Evolutionary conservation across 2,113 vertebrate genomes (phyloP).

Genomic region (Lethenteron reissneri): DNA sequence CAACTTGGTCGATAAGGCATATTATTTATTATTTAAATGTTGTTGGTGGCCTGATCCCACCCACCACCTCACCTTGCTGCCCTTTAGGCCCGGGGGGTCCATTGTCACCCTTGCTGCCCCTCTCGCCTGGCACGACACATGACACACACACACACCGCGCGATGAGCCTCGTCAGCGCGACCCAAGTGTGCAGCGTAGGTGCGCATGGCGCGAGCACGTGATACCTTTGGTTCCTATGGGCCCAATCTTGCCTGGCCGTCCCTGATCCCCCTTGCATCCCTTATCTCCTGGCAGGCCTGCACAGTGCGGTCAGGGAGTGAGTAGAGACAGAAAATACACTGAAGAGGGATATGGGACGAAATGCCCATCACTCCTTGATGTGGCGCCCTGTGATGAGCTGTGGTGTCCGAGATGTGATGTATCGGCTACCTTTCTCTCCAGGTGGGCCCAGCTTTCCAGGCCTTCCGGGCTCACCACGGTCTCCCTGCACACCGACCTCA

Average conservation of each 20-base stretch:
- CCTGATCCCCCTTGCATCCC: background rate
- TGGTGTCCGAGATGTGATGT: too few species aligned
- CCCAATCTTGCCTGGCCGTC: background rate
- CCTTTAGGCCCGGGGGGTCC: background rate
- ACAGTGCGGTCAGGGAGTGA: too few species aligned
- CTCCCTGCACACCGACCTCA: background rate
- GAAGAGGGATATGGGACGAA: too few species aligned
- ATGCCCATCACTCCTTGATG: too few species aligned
- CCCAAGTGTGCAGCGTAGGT: too few species aligned
- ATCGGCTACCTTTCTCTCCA: background rate
- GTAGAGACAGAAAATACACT: too few species aligned
- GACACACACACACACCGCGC: too few species aligned
- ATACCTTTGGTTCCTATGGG: background rate
- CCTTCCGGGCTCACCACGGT: background rate
- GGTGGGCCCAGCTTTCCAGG: conserved; percentile 1
- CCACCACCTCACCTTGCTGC: background rate
- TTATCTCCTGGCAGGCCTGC: background rate
- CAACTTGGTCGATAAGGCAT: too few species aligned
- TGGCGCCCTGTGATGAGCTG: too few species aligned
- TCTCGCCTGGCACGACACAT: background rate
- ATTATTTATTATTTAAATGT: too few species aligned
- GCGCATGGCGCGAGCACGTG: background rate
- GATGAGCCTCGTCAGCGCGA: too few species aligned
- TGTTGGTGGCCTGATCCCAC: too few species aligned
- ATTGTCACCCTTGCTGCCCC: background rate